A percentile compares a stretch with the other conserved stretches of the same genome.
These are phyloP conservation scores for Cnemophilus loriae DNA, from an alignment of 2,113 vertebrate species.

Conservation along the genomic window DNA sequence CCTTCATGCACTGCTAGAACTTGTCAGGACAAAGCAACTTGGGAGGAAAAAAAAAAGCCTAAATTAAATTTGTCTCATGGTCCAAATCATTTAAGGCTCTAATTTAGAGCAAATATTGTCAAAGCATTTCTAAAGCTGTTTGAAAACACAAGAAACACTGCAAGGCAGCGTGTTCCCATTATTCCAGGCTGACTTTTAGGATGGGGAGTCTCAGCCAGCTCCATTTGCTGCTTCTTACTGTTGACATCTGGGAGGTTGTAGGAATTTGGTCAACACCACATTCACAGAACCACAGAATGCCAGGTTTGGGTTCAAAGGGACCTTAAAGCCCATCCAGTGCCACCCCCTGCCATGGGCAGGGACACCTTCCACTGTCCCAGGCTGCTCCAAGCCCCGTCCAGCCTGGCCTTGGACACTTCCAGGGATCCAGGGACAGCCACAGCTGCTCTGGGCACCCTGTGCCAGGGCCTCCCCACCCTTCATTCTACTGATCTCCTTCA, in stretches of 20 bases:
- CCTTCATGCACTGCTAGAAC: neutral
- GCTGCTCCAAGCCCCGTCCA: neutral
- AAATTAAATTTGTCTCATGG: neutral
- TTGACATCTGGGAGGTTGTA: neutral
- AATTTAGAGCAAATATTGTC: neutral
- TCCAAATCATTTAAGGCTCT: neutral
- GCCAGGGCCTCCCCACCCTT: neutral
- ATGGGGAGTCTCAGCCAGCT: neutral
- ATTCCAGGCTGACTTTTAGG: neutral
- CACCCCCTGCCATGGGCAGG: neutral
- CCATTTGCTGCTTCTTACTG: neutral
- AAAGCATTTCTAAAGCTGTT: neutral
- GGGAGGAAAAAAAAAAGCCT: neutral
- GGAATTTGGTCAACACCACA: neutral
- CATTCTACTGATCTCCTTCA: neutral
- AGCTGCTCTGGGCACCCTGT: neutral
- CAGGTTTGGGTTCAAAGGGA: neutral
- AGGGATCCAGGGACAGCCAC: neutral
- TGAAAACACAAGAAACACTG: neutral
- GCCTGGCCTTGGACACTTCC: neutral
- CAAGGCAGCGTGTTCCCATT: neutral
- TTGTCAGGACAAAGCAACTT: neutral
- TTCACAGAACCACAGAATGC: neutral
- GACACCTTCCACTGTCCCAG: neutral
- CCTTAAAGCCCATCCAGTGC: rapidly evolving